Base-by-base conservation (phyloP, 2,888 invertebrate genomes). In the Meiosimyza platycephala region DNA sequence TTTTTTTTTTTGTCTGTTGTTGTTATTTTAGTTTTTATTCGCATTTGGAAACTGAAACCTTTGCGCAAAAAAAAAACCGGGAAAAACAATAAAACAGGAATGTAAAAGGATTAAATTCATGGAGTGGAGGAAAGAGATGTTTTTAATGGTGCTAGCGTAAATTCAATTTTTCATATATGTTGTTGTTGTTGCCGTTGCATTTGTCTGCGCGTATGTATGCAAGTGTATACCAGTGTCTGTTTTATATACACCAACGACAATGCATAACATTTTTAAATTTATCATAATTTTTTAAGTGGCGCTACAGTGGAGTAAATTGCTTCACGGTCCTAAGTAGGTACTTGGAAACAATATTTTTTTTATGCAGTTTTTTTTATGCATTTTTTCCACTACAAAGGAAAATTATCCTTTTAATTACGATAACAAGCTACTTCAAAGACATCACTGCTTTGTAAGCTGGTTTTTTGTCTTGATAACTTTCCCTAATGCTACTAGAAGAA, bases 1-100 rank as follows among this genome's bases (percentile, higher is more conserved):
- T 57, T 57, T 12, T 57, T 57, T 13, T n/a, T 28, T 28, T 28
- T 28, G 4, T 15, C 4, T 52, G 52, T 40, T 67, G 55, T 33
- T 69, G 51, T 60, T 60, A 28, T 60, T 59, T 22, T 51, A 52
- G 62, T 64, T 12, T 64, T 16, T 9, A 40, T 63, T 62, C 54
- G 51, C 63, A 63, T 70, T 33, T 63, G 63, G 62, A 70, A 63
- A 48, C 54, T 63, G 70, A 70, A 70, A 68, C 62, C 47, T 54
- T 28, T 70, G 51, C 28, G 40, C 3, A n/a, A 54, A 15, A 0
- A 13, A 68, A 68, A 48, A 68, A 48, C 18, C 18, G 28, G 48
- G 22, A 18, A 18, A 57, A 13, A 22, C 50, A 16, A n/a, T 57
- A 6, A 11, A 22, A 15, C 7, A 47, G 16, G 48, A 40, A 4